Conservation (phyloP, 2,888 invertebrate genomes). For the Limenitis camilla region DNA sequence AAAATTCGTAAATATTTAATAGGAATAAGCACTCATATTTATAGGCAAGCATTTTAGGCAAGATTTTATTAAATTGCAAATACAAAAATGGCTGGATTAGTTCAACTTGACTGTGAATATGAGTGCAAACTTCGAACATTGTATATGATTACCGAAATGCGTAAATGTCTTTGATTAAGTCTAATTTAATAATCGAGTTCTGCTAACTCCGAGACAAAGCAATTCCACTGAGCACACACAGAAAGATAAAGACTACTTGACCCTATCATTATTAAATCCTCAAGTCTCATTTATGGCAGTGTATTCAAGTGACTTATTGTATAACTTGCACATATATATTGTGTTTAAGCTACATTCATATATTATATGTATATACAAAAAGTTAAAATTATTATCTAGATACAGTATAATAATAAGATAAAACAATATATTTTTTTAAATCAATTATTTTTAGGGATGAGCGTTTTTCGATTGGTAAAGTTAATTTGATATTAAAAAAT, state of each 20-base stretch:
- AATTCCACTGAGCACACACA: constrained; percentile 20
- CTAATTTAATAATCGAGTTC: constrained; percentile 16
- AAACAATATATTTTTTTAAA: too few relatives aligned
- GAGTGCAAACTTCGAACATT: constrained; percentile 13
- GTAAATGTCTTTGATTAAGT: constrained; percentile 13
- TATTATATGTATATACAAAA: too few relatives aligned
- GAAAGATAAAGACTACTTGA: constrained; percentile 11
- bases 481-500: too few relatives aligned
- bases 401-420: too few relatives aligned
- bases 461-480: too few relatives aligned
- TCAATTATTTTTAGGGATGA: too few relatives aligned
- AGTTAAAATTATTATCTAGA: too few relatives aligned
- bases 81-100: background rate
- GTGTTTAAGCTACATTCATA: too few relatives aligned
- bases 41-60: constrained; percentile 6
- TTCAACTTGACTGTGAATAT: constrained; percentile 9
- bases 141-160: constrained; percentile 2
- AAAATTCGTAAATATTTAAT: constrained; percentile 24
- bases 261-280: constrained; percentile 17
- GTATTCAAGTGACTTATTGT: constrained; percentile 6
- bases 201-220: constrained; percentile 17
- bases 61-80: constrained; percentile 1
- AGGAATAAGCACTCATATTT: constrained; percentile 33
- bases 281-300: constrained; percentile 23
- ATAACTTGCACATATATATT: background rate